A percentile compares a stretch with the other conserved stretches of the same genome.
phyloP scores from a whole-genome alignment of 2,113 vertebrate species.

The Chionodraco myersi region DNA sequence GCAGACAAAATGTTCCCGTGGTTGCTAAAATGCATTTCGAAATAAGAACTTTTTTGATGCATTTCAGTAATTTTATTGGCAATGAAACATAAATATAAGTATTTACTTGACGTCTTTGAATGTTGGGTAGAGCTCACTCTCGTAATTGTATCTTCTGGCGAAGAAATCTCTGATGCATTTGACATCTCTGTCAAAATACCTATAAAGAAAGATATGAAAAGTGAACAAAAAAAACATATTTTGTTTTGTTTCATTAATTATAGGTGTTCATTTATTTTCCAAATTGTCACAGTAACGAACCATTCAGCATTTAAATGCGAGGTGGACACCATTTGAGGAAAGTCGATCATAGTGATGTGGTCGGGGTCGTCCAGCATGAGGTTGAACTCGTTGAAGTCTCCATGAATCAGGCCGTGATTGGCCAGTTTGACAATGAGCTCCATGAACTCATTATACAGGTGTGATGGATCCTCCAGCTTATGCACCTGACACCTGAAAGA shows the following conservation, averaged over 20 bases:
- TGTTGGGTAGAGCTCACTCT: constrained; percentile 94
- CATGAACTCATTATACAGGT: constrained; percentile 95
- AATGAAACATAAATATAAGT: background rate
- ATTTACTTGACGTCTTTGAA: constrained; percentile 92
- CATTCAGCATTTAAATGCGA: constrained; percentile 96
- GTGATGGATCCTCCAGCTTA: constrained; percentile 89
- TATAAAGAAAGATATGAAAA: constrained; percentile 52
- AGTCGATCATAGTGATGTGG: constrained; percentile 95
- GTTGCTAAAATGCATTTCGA: background rate
- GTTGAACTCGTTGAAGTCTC: constrained; percentile 99
- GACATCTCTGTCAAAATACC: constrained; percentile 98
- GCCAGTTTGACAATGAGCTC: constrained; percentile 95
- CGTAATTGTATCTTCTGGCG: constrained; percentile 89
- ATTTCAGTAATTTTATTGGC: background rate
- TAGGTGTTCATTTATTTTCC: background rate
- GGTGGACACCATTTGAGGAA: constrained; percentile 98
- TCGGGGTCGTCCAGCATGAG: constrained; percentile 93
- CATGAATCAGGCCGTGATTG: constrained; percentile 95
- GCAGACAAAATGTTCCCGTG: background rate
- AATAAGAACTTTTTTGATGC: background rate
- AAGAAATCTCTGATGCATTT: constrained; percentile 96
- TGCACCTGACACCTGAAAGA: constrained; percentile 90
- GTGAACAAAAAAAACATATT: background rate
- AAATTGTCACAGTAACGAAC: constrained; percentile 72
- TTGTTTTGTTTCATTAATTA: background rate